These are phyloP conservation scores for Tetrao urogallus DNA, from an alignment of 2,113 vertebrate genomes.

Conservation along the genomic window DNA sequence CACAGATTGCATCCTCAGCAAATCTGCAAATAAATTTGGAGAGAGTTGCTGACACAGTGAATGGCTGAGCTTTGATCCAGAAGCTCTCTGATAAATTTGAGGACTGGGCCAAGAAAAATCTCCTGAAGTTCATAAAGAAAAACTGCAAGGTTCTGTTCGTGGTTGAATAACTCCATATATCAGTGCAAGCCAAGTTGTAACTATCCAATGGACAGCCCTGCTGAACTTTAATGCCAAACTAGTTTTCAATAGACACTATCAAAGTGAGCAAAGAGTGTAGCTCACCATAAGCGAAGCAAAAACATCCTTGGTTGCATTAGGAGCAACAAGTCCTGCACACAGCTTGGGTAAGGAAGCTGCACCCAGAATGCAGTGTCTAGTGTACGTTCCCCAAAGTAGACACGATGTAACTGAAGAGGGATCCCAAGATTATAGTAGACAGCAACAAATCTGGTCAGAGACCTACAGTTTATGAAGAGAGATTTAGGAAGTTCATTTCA, in stretches of 20 bases:
- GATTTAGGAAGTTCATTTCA: not conserved
- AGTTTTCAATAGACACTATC: not conserved
- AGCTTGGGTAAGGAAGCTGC: not conserved
- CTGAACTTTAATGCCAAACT: not conserved
- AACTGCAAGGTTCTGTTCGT: accelerated
- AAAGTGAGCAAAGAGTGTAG: accelerated
- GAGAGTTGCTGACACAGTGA: not conserved
- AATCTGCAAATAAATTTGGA: not conserved
- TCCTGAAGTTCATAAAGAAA: not conserved
- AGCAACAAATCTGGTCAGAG: not conserved
- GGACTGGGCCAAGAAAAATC: not conserved
- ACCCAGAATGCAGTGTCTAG: not conserved
- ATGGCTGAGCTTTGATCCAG: not conserved
- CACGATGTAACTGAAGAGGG: not conserved
- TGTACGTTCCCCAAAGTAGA: not conserved
- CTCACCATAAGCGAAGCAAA: accelerated
- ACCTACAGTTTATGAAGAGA: not conserved
- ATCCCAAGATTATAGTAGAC: not conserved
- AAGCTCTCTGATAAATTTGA: not conserved
- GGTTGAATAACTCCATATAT: accelerated
- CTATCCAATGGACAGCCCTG: not conserved
- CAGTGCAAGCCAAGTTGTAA: accelerated
- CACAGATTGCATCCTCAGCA: not conserved
- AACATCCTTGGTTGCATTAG: not conserved
- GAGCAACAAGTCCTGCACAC: accelerated